These are phyloP conservation scores for Montipora capitata DNA, from an alignment of 92 coral and sea anemone genomes.

Conservation along the genomic window DNA sequence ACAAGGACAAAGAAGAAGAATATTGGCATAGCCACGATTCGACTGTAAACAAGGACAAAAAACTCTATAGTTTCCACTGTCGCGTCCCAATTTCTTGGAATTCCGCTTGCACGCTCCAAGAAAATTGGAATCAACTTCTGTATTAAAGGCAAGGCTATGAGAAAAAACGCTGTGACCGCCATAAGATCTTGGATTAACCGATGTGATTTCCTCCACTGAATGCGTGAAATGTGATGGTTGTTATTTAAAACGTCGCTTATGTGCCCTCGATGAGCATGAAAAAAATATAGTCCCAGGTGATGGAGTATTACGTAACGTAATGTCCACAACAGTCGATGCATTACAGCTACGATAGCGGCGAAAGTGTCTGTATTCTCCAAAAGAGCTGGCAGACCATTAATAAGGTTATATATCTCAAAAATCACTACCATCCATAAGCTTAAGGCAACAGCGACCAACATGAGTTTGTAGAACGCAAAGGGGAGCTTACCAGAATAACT, in stretches of 20 bases:
- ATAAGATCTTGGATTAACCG: slow-evolving; percentile 60
- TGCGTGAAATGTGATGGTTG: slow-evolving; percentile 25
- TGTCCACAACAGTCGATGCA: slow-evolving; percentile 74
- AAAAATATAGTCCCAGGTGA: slow-evolving; percentile 68
- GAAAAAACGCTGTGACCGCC: slow-evolving; percentile 66
- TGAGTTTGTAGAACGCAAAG: slow-evolving; percentile 40
- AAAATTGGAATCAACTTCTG: slow-evolving; percentile 75
- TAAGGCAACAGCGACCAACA: slow-evolving; percentile 53
- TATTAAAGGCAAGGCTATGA: slow-evolving; percentile 50
- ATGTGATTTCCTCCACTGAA: slow-evolving; percentile 26
- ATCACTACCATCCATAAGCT: slow-evolving; percentile 58
- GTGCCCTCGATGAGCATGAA: slow-evolving; percentile 42
- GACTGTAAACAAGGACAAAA: slow-evolving; percentile 73
- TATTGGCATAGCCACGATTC: slow-evolving; percentile 65
- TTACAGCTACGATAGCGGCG: slow-evolving; percentile 69
- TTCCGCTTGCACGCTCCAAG: slow-evolving; percentile 41
- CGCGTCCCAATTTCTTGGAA: slow-evolving; percentile 66
- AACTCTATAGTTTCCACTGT: slow-evolving; percentile 72
- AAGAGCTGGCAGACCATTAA: slow-evolving; percentile 56
- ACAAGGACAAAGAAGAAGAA: slow-evolving; percentile 68
- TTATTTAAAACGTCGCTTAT: slow-evolving; percentile 54
- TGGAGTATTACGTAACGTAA: slow-evolving; percentile 64
- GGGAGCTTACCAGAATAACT: slow-evolving; percentile 24
- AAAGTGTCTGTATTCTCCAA: slow-evolving; percentile 35
- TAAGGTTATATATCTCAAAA: slow-evolving; percentile 62